A percentile compares a stretch with the other conserved stretches of the same genome.
These are phyloP conservation scores for Leptoteleia sp. DNA, from an alignment of 1,140 invertebrate species.

Conservation along the genomic window DNA sequence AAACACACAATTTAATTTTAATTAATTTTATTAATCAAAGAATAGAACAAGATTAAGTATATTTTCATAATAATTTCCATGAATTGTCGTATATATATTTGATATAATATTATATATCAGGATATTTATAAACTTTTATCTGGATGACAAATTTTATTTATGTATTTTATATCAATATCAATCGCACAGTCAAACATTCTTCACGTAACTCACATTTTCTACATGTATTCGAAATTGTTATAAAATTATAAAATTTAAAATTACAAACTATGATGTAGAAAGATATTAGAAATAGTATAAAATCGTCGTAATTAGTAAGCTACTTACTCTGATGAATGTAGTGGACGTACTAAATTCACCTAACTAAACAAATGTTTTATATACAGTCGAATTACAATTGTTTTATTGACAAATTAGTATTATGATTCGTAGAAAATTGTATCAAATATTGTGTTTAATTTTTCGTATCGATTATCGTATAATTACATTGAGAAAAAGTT, in stretches of 20 bases:
- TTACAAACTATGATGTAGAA: slow-evolving; percentile 78
- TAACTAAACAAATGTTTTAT: slow-evolving; percentile 18
- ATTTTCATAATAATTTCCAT: no score
- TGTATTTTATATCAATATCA: slow-evolving; percentile 22
- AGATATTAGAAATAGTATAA: slow-evolving; percentile 80
- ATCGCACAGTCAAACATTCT: slow-evolving; percentile 31
- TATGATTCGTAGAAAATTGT: slow-evolving; percentile 41
- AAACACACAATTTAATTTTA: no score
- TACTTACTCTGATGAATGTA: slow-evolving; percentile 1
- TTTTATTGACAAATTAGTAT: slow-evolving; percentile 1
- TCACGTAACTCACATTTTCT: slow-evolving; percentile 10
- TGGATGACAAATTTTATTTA: slow-evolving; percentile 7
- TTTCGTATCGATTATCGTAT: neutral
- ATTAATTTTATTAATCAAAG: no score
- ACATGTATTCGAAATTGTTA: slow-evolving; percentile 50
- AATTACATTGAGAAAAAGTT: no score
- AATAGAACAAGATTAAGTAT: no score
- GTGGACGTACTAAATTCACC: neutral
- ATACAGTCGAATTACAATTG: slow-evolving; percentile 31
- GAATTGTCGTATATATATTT: no score
- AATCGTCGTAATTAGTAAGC: slow-evolving; percentile 71
- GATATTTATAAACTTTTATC: slow-evolving; percentile 16
- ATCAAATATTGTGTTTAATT: slow-evolving; percentile 26
- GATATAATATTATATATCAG: neutral
- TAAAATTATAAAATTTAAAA: slow-evolving; percentile 77